Base-by-base conservation (phyloP, 1,140 invertebrate species). In the Gerris buenoi region DNA sequence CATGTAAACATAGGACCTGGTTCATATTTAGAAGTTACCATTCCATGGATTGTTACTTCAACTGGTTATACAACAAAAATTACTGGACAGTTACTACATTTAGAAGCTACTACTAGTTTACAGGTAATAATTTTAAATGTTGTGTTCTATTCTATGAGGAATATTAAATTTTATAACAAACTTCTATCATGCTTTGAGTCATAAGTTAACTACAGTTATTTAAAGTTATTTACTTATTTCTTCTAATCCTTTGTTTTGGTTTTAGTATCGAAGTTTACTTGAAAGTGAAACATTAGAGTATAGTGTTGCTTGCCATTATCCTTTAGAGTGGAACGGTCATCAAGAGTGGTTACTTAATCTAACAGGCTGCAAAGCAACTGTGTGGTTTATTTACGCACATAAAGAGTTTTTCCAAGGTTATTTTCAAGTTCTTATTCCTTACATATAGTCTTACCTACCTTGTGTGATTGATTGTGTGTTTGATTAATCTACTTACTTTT, bases 201-300 rank as follows among this genome's bases (percentile, higher is more conserved):
- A n/a, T n/a, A n/a, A n/a, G n/a, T n/a, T n/a, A n/a, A n/a, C n/a
- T n/a, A n/a, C n/a, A n/a, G n/a, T n/a, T n/a, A n/a, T n/a, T n/a
- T n/a, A n/a, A n/a, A n/a, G n/a, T n/a, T n/a, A n/a, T n/a, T n/a
- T n/a, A n/a, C n/a, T n/a, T n/a, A n/a, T n/a, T n/a, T 46, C 33
- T 46, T 18, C 18, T 46, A 46, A 10, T 46, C 2, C 58, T 27
- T 65, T 66, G 67, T 67, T 70, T 26, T 67, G 0, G 69, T 74
- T 74, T 18, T 73, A 82, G 73, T 97, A 93, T 77, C 83, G 94
- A 63, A 93, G 91, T 75, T 80, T 97, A 66, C 84, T 94, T 2
- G 90, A 94, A 74, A 94, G 92, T 78, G 95, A 98, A 80, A 97
- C 93, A 0, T 80, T 98, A 62, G 92, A 97, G 79, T 96, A 96